Evolutionary conservation across 1,140 invertebrate genomes (phyloP), one percentile per base, ranked within the genome.

Genomic region (Zaprionus nigranus): DNA sequence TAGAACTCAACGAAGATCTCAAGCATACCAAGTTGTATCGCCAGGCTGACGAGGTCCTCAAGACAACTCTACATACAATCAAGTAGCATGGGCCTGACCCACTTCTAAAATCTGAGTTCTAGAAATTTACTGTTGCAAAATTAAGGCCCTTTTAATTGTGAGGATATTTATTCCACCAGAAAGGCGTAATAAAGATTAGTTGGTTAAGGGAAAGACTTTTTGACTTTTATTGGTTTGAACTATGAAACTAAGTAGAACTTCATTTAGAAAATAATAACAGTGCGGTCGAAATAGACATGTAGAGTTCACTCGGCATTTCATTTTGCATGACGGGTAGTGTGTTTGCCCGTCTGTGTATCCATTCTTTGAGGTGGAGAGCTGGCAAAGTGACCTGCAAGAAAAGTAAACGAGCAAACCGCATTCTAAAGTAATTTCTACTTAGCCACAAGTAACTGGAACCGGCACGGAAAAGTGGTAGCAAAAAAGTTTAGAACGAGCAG

Each of bases 361-460:
- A 6, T 40, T 5, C 5, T 5, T 6, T 6, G 15, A 43, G 40
- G 1, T 40, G 40, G n/a, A 34, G 60, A 59, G 22, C 43, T 69
- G 66, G 34, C 53, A 34, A 61, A 69, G 58, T 78, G 79, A 82
- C 69, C 75, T 82, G 53, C 46, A 62, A 74, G 38, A 67, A 66
- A 74, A 78, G 65, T 58, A 26, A 54, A 61, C 51, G 70, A 49
- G 43, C 69, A 62, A 80, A 51, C 83, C 83, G 70, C 84, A 80
- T 59, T 67, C 46, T 62, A 64, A 88, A 88, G 83, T 83, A 87
- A 83, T 87, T 87, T 87, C 73, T 72, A 72, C 77, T 88, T 83
- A 78, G 71, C 84, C 78, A 65, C 78, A 84, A 88, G 75, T 87
- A 81, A 83, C 78, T 67, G 69, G 67, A 34, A 56, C 20, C 68